Percentiles rank a stretch among this genome's conserved stretches.
These are phyloP conservation scores for Stomorhina lunata DNA, from an alignment of 2,888 invertebrate species.

Conservation along the genomic window DNA sequence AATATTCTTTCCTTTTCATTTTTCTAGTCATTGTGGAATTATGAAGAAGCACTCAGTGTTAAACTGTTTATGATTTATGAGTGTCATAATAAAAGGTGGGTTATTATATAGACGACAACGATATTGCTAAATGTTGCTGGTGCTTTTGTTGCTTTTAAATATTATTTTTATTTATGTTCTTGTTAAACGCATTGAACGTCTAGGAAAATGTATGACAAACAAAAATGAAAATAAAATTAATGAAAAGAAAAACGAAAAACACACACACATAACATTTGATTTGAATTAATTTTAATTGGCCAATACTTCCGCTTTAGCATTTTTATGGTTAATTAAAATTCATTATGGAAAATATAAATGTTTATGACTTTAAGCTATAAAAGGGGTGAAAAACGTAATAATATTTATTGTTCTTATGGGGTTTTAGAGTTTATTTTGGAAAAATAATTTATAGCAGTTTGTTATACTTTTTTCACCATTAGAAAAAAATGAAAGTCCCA, in stretches of 20 bases:
- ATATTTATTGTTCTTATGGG: too few relatives aligned
- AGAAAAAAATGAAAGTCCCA: too few relatives aligned
- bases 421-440: too few relatives aligned
- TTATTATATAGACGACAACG: too few relatives aligned
- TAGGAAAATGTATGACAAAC: constrained; percentile 24
- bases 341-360: constrained; percentile 7
- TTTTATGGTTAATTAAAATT: constrained; percentile 53
- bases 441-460: too few relatives aligned
- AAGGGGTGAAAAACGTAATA: not conserved
- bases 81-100: constrained; percentile 62
- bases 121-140: not conserved
- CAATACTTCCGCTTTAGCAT: constrained; percentile 56
- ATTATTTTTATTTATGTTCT: constrained; percentile 55
- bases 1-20: constrained; percentile 7
- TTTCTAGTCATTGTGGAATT: constrained; percentile 29
- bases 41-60: constrained; percentile 51
- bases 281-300: constrained; percentile 63
- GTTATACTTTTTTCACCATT: too few relatives aligned
- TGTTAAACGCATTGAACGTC: constrained; percentile 53
- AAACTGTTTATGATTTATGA: constrained; percentile 66
- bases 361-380: not conserved
- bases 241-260: not conserved
- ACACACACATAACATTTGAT: constrained; percentile 41
- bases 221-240: not conserved
- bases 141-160: not conserved